Evolutionary conservation across 2,888 invertebrate species (phyloP).

Genomic region (Drosophila nr. perissopoda): DNA sequence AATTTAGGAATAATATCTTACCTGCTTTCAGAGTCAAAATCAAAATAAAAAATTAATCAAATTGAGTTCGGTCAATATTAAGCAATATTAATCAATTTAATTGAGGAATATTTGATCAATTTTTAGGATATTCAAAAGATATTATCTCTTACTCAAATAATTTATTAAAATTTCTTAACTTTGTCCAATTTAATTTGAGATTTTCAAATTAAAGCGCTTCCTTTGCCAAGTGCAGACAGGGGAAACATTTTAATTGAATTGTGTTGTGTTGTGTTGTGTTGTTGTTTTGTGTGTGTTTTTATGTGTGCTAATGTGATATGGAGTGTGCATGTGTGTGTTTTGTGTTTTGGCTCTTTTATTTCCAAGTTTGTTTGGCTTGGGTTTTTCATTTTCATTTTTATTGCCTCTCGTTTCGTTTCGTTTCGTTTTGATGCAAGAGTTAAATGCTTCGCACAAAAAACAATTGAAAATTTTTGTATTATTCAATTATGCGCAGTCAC

Average conservation of each 20-base stretch:
- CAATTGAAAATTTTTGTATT: slow-evolving; percentile 65
- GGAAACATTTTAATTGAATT: slow-evolving; percentile 61
- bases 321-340: slow-evolving; percentile 10
- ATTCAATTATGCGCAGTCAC: slow-evolving; percentile 68
- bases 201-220: slow-evolving; percentile 25
- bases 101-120: not conserved
- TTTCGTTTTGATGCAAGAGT: slow-evolving; percentile 6
- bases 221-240: slow-evolving; percentile 3
- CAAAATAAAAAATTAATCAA: no score
- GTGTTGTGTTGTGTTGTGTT: slow-evolving; percentile 26
- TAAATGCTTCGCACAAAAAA: slow-evolving; percentile 35
- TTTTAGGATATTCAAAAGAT: not conserved
- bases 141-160: not conserved
- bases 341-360: slow-evolving; percentile 24
- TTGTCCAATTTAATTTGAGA: slow-evolving; percentile 4
- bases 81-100: not conserved
- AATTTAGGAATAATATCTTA: not conserved
- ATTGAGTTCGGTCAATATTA: no score
- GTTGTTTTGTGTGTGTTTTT: not conserved
- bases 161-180: slow-evolving; percentile 9
- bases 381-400: slow-evolving; percentile 45
- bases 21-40: not conserved
- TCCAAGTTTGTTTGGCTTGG: slow-evolving; percentile 10
- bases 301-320: slow-evolving; percentile 22
- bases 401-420: slow-evolving; percentile 47